Evolutionary conservation across 2,888 invertebrate genomes (phyloP), one percentile per base, ranked within the genome.

Genomic region (Uloborus plumipes): DNA sequence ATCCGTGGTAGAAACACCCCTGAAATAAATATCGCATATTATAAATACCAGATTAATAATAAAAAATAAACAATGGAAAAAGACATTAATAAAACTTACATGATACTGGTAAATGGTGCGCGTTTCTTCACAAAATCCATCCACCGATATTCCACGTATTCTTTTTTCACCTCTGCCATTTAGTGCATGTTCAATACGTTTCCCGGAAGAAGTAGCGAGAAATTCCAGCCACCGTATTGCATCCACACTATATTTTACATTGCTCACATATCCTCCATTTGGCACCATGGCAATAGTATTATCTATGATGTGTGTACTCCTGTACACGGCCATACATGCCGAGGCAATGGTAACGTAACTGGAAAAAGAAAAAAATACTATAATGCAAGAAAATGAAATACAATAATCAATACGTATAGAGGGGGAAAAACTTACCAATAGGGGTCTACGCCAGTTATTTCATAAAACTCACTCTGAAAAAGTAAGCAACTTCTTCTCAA

Each of bases 281-380:
- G 26, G 26, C 4, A 26, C 26, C 26, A 26, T 50, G 9, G 53
- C 64, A 2, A 73, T 73, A 4, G 53, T 64, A n/a, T 73, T 61
- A n/a, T 16, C 18, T 15, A 51, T 31, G 9, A 73, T 64, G 47
- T 64, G 65, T 9, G 14, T 6, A 7, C 31, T 39, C 18, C 73
- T 11, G 18, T 73, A 64, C 1, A 20, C 47, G 1, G 73, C 64
- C 73, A 73, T 73, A 20, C 64, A 62, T 13, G 39, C 26, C 0
- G 73, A 62, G n/a, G 73, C 73, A 13, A 73, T 73, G 0, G 64
- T 73, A 1, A 65, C 55, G 15, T 73, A 73, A 11, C 61, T 51
- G 22, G 15, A 51, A 31, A 67, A 61, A 14, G 18, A 61, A 61
- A 26, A 26, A 26, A 4, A 3, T 26, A 26, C 2, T 4, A 3